Base-by-base conservation (phyloP, 2,797 vertebrate genomes). In the Danio aesculapii region DNA sequence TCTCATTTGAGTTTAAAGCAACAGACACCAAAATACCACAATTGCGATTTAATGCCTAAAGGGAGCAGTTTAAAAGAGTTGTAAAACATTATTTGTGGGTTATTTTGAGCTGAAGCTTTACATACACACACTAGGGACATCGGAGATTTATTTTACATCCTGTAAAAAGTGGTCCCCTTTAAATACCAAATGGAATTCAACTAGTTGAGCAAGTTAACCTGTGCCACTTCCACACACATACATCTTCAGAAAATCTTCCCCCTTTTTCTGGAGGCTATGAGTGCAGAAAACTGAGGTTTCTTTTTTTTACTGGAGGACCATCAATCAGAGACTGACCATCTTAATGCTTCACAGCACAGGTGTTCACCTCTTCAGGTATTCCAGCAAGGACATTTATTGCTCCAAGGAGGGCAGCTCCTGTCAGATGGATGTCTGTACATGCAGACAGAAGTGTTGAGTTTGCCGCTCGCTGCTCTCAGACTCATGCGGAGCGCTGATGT, bases 141-240 rank as follows among this genome's bases (percentile, higher is more conserved):
- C 30, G 3, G 30, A 30, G 30, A 3, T 3, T 30, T 30, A 30
- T 30, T 30, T 30, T 30, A 30, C 30, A 30, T 30, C 30, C 30
- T 30, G 30, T 30, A 30, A 30, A 30, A 30, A 30, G 30, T 30
- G 30, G 30, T 30, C 30, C 30, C 30, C 30, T 30, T 30, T 53
- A 10, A 61, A 77, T 82, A 84, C 78, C 84, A 79, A 68, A 86
- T 47, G 84, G 81, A 78, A 73, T 68, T 59, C 82, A 84, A 84
- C 86, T 87, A 86, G 89, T 85, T 84, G 84, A 86, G 70, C 83
- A 84, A 70, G 74, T 94, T 94, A 89, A 92, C 88, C 89, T 84
- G 58, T 83, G 80, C 86, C 85, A 80, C 84, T 69, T 89, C 86
- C 88, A 89, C 61, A 6, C 30, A 92, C 73, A 85, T 57, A 47